Conservation (phyloP, 2,888 invertebrate species). For the Meiosimyza platycephala region DNA sequence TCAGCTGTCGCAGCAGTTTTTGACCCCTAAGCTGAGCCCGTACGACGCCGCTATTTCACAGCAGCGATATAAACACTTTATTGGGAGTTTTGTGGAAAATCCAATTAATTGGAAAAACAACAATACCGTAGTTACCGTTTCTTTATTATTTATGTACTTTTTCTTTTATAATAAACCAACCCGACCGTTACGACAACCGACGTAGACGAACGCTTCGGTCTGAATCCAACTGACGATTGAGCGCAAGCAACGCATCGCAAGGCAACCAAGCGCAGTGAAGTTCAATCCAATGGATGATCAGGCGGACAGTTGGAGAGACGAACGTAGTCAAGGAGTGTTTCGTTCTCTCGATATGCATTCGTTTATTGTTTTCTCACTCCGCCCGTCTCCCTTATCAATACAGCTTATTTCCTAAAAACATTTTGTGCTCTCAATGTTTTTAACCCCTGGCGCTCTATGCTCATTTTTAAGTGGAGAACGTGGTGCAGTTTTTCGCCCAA, state of each 20-base stretch:
- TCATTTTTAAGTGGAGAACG: not conserved
- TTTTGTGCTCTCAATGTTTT: not conserved
- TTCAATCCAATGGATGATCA: slow-evolving; percentile 37
- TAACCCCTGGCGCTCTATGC: not conserved
- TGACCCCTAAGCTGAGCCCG: no score
- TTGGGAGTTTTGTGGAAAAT: not conserved
- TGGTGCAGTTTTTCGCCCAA: slow-evolving; percentile 6
- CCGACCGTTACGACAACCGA: slow-evolving; percentile 32
- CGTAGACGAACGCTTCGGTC: slow-evolving; percentile 45
- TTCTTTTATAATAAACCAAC: not conserved
- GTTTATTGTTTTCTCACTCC: not conserved
- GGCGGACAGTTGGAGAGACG: not conserved
- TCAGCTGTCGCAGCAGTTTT: no score
- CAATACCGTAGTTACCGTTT: not conserved
- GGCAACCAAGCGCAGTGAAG: slow-evolving; percentile 38
- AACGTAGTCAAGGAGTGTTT: slow-evolving; percentile 20
- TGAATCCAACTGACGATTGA: slow-evolving; percentile 47
- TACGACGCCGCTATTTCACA: no score
- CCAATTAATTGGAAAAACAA: slow-evolving; percentile 9
- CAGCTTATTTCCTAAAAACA: not conserved
- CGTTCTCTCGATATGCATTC: not conserved
- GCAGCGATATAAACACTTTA: no score
- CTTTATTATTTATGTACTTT: no score
- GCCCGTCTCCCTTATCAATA: not conserved
- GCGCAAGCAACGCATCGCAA: not conserved